Evolutionary conservation across 2,113 vertebrate species (phyloP), one percentile per base, ranked within the genome.

Genomic region (Eonycteris spelaea): DNA sequence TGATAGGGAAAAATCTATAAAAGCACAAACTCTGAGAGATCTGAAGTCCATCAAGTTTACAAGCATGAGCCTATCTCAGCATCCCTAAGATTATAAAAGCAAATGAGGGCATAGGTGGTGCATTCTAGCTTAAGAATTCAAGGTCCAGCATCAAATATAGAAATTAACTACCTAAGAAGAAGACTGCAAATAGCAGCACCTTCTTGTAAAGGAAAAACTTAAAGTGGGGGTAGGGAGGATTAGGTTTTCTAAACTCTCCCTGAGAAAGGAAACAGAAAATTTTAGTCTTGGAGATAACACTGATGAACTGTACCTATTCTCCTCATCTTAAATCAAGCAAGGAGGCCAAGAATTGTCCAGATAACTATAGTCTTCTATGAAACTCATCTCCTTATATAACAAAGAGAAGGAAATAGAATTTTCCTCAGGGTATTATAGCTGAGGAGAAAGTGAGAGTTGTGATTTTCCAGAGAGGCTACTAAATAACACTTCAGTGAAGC

Each of bases 361-460:
- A 93, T 26, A 94, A 82, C 75, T 86, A 8, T 9, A 15, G 22
- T 71, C n/a, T 89, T 90, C 21, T 55, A 57, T 61, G 84, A 87
- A 96, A 82, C 16, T 80, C 33, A 92, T 78, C 43, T 89, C 14
- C 57, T 86, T 94, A 15, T 45, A 92, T 71, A 80, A 73, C 14
- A 73, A 61, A 68, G 94, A 77, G 83, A 68, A 86, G 18, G 55
- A 48, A 26, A 93, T 16, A n/a, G n/a, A 92, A 86, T 93, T 95
- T 57, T 92, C 65, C 55, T 78, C 18, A 12, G 77, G 38, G 68
- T 33, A 30, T 48, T 45, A 19, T 5, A 91, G n/a, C 15, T 2
- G 26, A 73, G 63, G 63, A 71, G 71, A 63, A 51, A 22, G 55
- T 35, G 33, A 57, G 12, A 18, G 6, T 7, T 13, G 55, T 67